phyloP scores from a whole-genome alignment of 2,113 vertebrate species.

The Mirounga angustirostris region DNA sequence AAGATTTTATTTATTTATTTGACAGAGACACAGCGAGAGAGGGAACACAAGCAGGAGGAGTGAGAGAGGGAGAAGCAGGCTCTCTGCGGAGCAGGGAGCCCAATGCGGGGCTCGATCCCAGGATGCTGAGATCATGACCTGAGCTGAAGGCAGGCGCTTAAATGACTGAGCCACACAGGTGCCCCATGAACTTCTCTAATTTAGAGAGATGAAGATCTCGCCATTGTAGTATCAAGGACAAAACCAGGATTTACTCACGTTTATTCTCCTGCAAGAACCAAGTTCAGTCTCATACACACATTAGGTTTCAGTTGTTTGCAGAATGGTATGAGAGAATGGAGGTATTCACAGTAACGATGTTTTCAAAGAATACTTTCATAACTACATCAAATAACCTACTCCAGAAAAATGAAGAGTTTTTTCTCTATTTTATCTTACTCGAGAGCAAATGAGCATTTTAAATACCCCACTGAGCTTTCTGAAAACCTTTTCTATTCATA shows the following conservation, averaged over 20 bases:
- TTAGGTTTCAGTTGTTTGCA: not conserved
- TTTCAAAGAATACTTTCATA: slow-evolving; percentile 43
- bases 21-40: too few species aligned
- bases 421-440: not conserved
- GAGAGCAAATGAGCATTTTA: slow-evolving; percentile 12
- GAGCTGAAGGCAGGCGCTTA: too few species aligned
- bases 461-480: not conserved
- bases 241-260: not conserved
- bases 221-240: not conserved
- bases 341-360: not conserved
- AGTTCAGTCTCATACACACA: not conserved
- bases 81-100: too few species aligned
- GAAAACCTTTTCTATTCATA: not conserved
- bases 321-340: not conserved
- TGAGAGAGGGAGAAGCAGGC: too few species aligned
- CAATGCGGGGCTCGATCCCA: too few species aligned
- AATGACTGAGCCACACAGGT: too few species aligned
- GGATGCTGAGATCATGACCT: too few species aligned
- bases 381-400: not conserved
- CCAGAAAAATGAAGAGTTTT: not conserved
- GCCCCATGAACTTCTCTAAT: not conserved
- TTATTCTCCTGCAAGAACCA: not conserved
- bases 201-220: not conserved
- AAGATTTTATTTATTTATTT: too few species aligned
- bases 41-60: too few species aligned